Evolutionary conservation across 2,888 invertebrate genomes (phyloP).

Genomic region (Miltochrista miniata): DNA sequence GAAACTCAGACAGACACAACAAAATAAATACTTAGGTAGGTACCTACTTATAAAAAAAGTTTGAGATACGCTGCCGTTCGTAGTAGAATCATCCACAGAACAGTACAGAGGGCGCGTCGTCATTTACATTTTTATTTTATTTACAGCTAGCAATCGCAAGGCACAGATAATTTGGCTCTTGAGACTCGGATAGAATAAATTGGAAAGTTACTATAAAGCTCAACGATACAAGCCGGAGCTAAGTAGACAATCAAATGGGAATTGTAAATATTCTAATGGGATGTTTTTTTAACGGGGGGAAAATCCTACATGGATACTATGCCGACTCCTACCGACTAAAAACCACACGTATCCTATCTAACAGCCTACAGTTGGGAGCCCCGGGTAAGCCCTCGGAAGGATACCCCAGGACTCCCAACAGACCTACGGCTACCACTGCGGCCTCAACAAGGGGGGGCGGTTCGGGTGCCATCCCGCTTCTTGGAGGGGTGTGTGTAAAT

Average conservation of each 20-base stretch:
- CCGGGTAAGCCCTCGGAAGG: no score
- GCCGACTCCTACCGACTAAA: no score
- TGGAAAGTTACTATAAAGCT: conserved; percentile 38
- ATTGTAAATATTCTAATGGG: conserved; percentile 29
- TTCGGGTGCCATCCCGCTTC: no score
- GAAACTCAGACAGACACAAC: background rate
- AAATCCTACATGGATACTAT: no score
- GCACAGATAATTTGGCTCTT: conserved; percentile 39
- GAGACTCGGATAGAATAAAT: conserved; percentile 38
- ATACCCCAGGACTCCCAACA: no score
- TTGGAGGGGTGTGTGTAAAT: no score
- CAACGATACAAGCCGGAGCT: conserved; percentile 25
- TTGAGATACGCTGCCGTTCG: conserved; percentile 34
- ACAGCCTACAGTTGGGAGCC: no score
- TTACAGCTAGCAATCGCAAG: conserved; percentile 44
- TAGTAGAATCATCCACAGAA: conserved; percentile 38
- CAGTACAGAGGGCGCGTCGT: conserved; percentile 28
- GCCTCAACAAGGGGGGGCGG: no score
- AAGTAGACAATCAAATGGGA: conserved; percentile 30
- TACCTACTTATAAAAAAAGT: conserved; percentile 7
- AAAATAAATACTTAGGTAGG: background rate
- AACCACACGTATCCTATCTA: no score
- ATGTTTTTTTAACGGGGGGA: no score
- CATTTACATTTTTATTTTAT: conserved; percentile 58
- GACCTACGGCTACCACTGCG: no score